phyloP scores from a whole-genome alignment of 2,113 vertebrate species.

The Nothocercus nigrocapillus region DNA sequence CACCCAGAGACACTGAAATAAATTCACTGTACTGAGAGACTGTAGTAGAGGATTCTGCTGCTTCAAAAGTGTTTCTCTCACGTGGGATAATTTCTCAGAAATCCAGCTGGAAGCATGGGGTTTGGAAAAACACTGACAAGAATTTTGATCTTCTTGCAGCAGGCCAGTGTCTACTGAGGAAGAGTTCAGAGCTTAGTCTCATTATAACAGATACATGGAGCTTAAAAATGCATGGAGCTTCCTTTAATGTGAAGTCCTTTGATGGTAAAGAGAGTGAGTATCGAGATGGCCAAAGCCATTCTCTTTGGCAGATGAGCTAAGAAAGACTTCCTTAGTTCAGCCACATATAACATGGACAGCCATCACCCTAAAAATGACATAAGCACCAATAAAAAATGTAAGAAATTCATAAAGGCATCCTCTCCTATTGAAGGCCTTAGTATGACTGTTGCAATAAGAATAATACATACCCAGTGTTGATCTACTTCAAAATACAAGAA shows the following conservation, averaged over 20 bases:
- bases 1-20: background rate
- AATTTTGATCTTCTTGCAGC: background rate
- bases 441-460: constrained; percentile 59
- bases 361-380: constrained; percentile 67
- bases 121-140: background rate
- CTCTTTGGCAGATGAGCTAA: constrained; percentile 36
- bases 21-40: background rate
- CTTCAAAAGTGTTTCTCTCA: background rate
- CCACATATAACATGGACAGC: constrained; percentile 54
- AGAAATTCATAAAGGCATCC: constrained; percentile 59
- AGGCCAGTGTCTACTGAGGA: background rate
- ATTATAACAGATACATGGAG: background rate
- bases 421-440: constrained; percentile 72
- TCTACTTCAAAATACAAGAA: constrained; percentile 64
- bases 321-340: constrained; percentile 41
- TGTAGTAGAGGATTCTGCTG: background rate
- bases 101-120: background rate
- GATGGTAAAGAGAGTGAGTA: constrained; percentile 13
- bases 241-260: constrained; percentile 34
- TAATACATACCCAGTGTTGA: constrained; percentile 55
- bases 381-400: constrained; percentile 69
- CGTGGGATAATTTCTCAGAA: background rate
- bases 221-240: background rate
- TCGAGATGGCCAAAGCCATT: background rate
- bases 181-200: background rate